A percentile compares a stretch with the other conserved stretches of the same genome.
phyloP scores from a whole-genome alignment of 1,140 invertebrate species.

The Bathynomus jamesi region DNA sequence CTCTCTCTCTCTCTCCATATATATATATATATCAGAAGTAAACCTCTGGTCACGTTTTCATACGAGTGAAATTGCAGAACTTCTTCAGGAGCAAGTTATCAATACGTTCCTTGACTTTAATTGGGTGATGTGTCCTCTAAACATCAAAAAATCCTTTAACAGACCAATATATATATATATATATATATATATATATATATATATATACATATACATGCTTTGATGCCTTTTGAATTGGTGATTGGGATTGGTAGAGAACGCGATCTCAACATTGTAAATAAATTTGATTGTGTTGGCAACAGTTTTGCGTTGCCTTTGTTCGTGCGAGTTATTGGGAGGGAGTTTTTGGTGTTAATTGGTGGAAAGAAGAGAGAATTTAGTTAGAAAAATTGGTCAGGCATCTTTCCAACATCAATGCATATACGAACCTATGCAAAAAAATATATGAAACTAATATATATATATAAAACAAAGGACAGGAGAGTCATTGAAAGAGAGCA shows the following conservation, averaged over 20 bases:
- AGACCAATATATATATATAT: neutral
- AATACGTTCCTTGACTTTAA: neutral
- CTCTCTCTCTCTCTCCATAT: neutral
- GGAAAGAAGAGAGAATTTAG: too few species aligned
- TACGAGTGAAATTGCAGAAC: too few species aligned
- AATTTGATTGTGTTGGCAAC: neutral
- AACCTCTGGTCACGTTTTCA: too few species aligned
- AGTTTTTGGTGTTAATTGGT: too few species aligned
- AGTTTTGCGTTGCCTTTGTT: neutral
- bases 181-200: neutral
- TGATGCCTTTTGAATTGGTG: neutral
- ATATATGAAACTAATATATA: too few species aligned
- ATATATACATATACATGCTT: neutral
- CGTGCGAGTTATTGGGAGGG: too few species aligned
- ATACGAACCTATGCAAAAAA: too few species aligned
- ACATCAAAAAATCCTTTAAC: neutral
- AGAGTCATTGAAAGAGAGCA: too few species aligned
- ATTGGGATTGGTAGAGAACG: neutral
- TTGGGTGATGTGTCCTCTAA: neutral
- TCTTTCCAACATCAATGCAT: too few species aligned
- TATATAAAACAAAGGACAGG: too few species aligned
- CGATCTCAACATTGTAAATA: neutral
- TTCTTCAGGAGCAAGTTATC: too few species aligned
- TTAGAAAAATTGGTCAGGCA: too few species aligned
- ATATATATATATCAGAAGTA: neutral